Base-by-base conservation (phyloP, 2,888 invertebrate species). In the Drosophila paramelanica region DNA sequence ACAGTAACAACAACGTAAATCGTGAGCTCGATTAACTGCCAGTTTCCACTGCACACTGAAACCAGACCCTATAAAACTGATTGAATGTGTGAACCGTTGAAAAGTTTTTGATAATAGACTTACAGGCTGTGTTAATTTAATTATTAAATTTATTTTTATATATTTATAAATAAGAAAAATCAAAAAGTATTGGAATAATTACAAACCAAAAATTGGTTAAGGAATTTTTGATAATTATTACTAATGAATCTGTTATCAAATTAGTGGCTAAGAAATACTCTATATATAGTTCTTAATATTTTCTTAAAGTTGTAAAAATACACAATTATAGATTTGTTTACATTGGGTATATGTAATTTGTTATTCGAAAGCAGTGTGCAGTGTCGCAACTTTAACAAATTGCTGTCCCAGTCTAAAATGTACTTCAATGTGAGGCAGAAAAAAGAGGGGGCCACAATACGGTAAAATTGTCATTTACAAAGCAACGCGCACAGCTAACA, bases 401-500 rank as follows among this genome's bases (percentile, higher is more conserved):
- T 72, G 81, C 82, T 83, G 65, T 36, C 65, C 68, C 71, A 59
- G 74, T 80, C 70, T 62, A 47, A 66, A 77, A 75, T 67, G 67
- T 72, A 68, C 89, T 88, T 86, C 31, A 77, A 79, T 71, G 57
- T 53, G 61, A 50, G 43, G 47, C 58, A 64, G 42, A 38, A 42
- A 55, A 57, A 49, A 46, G 42, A 57, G 58, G 55, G 33, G 58
- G 36, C 52, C 65, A 66, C 71, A 88, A 68, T 86, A 83, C 83
- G 89, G 83, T 83, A 83, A 83, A 87, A 87, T 83, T 83, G 83
- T 83, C 83, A 89, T 83, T 88, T 79, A 67, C 59, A 58, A 77
- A 77, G 55, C 77, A 59, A 70, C 62, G 77, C 64, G 62, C 68
- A 71, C 66, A 79, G 87, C 66, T 73, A 69, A 56, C 61, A 58